Evolutionary conservation across 2,113 vertebrate genomes (phyloP).

Genomic region (Oceanites oceanicus): DNA sequence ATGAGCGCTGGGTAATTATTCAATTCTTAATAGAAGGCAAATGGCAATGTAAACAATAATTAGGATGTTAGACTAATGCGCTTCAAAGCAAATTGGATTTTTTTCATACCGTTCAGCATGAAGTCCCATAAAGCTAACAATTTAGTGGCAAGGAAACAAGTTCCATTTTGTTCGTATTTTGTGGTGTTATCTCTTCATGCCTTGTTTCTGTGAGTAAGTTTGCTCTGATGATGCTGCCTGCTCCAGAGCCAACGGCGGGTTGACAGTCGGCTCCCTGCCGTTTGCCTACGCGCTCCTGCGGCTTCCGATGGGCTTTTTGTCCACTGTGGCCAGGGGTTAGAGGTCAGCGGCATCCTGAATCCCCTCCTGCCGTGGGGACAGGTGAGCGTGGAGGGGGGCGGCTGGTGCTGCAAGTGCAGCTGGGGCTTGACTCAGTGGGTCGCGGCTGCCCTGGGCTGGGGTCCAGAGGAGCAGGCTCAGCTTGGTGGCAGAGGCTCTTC

Average conservation of each 20-base stretch:
- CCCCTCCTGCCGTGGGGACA: conserved; percentile 20
- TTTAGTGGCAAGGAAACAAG: conserved; percentile 74
- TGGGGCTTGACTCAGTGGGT: not conserved
- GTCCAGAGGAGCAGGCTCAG: not conserved
- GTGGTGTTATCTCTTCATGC: conserved; percentile 66
- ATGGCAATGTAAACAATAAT: conserved; percentile 87
- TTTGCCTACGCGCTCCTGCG: conserved; percentile 11
- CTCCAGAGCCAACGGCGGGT: not conserved
- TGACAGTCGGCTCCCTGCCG: conserved; percentile 34
- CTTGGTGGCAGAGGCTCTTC: not conserved
- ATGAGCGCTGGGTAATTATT: conserved; percentile 78
- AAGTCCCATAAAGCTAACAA: conserved; percentile 81
- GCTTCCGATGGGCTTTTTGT: conserved; percentile 61
- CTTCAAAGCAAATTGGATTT: conserved; percentile 83
- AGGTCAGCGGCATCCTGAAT: conserved; percentile 57
- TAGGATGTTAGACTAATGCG: conserved; percentile 82
- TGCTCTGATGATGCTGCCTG: conserved; percentile 28
- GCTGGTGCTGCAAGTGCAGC: not conserved
- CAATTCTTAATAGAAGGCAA: conserved; percentile 86
- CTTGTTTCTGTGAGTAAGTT: conserved; percentile 62
- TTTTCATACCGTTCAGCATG: conserved; percentile 79
- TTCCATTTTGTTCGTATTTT: conserved; percentile 73
- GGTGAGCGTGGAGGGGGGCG: conserved; percentile 28
- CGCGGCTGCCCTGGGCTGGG: accelerated
- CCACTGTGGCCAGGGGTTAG: conserved; percentile 4